Evolutionary conservation across 1,140 invertebrate genomes (phyloP).

Genomic region (roundworm (Caenorhabditis elegans)): DNA sequence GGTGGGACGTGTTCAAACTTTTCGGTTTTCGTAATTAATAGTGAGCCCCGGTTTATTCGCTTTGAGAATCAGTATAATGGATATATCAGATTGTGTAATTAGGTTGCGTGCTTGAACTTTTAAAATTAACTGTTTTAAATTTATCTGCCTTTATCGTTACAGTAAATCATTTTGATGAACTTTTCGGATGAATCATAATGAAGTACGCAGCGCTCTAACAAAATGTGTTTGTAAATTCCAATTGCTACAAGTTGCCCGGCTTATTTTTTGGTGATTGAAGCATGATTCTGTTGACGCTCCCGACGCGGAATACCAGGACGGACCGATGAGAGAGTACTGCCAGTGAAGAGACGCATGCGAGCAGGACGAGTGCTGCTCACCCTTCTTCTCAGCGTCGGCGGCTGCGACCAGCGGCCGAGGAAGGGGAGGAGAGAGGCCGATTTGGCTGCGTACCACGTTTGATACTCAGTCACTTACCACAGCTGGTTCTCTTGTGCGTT

Average conservation of each 20-base stretch:
- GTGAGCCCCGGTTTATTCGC: too few species aligned
- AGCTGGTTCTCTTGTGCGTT: slow-evolving; percentile 14
- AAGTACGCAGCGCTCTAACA: too few species aligned
- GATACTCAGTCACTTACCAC: slow-evolving; percentile 16
- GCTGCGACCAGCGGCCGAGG: slow-evolving; percentile 27
- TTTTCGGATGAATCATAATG: too few species aligned
- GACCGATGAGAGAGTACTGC: slow-evolving; percentile 13
- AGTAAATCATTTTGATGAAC: too few species aligned
- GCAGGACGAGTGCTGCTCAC: slow-evolving; percentile 7
- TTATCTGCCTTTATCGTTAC: too few species aligned
- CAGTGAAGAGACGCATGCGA: background rate
- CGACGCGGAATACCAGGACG: slow-evolving; percentile 25
- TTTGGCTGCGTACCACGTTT: slow-evolving; percentile 31
- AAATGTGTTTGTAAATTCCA: too few species aligned
- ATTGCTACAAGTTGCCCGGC: too few species aligned
- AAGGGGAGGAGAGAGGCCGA: slow-evolving; percentile 24
- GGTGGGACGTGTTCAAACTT: background rate
- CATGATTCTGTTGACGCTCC: slow-evolving; percentile 6
- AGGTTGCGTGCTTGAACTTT: too few species aligned
- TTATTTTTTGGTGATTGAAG: slow-evolving; percentile 12
- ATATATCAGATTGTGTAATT: too few species aligned
- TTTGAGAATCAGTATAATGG: too few species aligned
- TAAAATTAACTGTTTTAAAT: too few species aligned
- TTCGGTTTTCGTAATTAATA: too few species aligned
- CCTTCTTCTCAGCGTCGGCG: slow-evolving; percentile 12